Base-by-base conservation (phyloP, 2,888 invertebrate genomes). In the Carcina quercana region DNA sequence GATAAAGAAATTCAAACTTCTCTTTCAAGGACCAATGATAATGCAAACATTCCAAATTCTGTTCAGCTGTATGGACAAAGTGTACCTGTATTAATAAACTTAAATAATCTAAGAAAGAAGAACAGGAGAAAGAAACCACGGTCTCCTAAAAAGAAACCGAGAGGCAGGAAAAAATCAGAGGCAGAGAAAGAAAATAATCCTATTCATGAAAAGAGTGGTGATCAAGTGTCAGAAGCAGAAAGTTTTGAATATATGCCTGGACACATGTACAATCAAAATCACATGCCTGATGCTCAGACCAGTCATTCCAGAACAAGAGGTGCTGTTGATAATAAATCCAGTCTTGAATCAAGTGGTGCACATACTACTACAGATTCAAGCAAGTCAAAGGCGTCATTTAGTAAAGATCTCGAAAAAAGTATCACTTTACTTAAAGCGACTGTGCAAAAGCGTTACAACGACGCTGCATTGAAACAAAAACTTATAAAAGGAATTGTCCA, bases 191-290 rank as follows among this genome's bases (percentile, higher is more conserved):
- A 61, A 43, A 57, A 51, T 33, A 38, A 51, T 26, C 52, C 47
- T 35, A 45, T 39, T 20, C 61, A 52, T 45, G 71, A 65, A 34
- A 70, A 65, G 59, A 71, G 53, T 50, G 69, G 55, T 41, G 72
- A 68, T 12, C 78, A 74, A 60, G 37, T 85, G 53, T 62, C 88
- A 41, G 86, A 87, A 52, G 88, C 88, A 17, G 88, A 89, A 49
- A 90, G 90, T 55, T 90, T 90, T 65, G 89, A 90, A 59, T 90
- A 90, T 54, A 73, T 86, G 68, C 85, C 84, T 29, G 86, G 85
- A 2, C 76, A 88, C 49, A 73, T 86, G 34, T 89, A 87, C 48
- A 86, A 87, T 46, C 86, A 86, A 47, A 85, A 76, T 34, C 66
- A 73, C 52, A 46, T 64, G 22, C 58, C 62, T 28, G 47, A 53